Evolutionary conservation across 2,888 invertebrate genomes (phyloP).

Genomic region (Tupiocoris notatus): DNA sequence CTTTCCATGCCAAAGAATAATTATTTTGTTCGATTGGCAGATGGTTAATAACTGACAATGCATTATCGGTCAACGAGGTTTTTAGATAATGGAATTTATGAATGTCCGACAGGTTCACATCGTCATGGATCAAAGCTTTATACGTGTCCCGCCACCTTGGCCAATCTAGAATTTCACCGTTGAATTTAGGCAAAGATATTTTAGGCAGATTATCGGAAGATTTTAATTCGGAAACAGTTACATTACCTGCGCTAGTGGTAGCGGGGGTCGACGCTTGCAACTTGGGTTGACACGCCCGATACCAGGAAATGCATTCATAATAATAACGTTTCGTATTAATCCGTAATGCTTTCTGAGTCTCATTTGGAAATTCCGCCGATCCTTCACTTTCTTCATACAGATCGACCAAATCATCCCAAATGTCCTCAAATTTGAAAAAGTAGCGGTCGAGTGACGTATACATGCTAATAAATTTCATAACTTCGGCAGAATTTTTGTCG

Average conservation of each 20-base stretch:
- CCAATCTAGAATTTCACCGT: not conserved
- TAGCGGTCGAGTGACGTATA: not conserved
- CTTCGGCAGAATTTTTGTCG: not conserved
- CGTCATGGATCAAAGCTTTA: not conserved
- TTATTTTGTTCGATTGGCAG: not conserved
- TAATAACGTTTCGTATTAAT: not conserved
- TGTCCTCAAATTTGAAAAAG: not conserved
- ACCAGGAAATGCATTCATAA: not conserved
- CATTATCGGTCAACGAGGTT: not conserved
- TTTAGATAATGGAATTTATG: not conserved
- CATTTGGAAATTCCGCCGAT: not conserved
- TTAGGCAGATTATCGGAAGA: not conserved
- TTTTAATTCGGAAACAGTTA: not conserved
- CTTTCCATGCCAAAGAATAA: not conserved
- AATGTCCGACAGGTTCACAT: not conserved
- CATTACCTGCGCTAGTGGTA: not conserved
- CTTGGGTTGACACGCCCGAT: not conserved
- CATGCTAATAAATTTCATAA: not conserved
- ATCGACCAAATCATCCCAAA: not conserved
- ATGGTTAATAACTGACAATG: not conserved
- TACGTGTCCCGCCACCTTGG: not conserved
- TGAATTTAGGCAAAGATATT: not conserved
- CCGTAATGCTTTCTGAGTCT: not conserved
- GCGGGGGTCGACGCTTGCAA: not conserved
- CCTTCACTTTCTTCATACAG: not conserved